Conservation (phyloP, 2,113 vertebrate genomes). For the Mohoua ochrocephala region DNA sequence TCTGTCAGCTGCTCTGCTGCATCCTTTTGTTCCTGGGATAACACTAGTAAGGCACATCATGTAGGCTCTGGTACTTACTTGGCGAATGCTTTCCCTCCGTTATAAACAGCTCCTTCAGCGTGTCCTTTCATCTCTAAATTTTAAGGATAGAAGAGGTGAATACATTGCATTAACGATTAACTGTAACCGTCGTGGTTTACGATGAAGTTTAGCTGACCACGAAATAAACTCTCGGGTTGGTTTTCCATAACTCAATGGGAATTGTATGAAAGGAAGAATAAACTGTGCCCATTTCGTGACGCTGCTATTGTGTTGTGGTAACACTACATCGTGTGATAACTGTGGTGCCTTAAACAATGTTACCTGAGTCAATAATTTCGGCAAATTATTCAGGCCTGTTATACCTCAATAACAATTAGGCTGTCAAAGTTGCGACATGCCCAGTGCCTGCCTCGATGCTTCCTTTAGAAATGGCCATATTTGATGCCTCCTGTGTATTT, state of each 20-base stretch:
- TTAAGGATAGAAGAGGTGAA: neutral
- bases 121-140: neutral
- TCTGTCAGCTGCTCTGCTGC: slow-evolving; percentile 42
- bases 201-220: neutral
- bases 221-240: neutral
- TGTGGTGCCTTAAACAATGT: neutral
- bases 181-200: neutral
- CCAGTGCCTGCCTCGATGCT: rapidly evolving
- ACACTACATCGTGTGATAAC: neutral
- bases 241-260: neutral
- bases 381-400: neutral
- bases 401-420: neutral
- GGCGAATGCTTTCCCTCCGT: neutral
- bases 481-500: rapidly evolving
- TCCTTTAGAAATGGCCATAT: rapidly evolving
- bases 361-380: neutral
- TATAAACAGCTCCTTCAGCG: neutral
- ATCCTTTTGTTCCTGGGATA: slow-evolving; percentile 51
- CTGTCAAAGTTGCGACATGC: rapidly evolving
- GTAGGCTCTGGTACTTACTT: neutral
- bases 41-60: neutral
- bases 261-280: neutral
- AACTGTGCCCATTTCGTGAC: neutral
- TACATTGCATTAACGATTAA: neutral
- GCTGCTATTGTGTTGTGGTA: neutral